Evolutionary conservation across 2,888 invertebrate genomes (phyloP), one percentile per base, ranked within the genome.

Genomic region (Teleogryllus oceanicus): DNA sequence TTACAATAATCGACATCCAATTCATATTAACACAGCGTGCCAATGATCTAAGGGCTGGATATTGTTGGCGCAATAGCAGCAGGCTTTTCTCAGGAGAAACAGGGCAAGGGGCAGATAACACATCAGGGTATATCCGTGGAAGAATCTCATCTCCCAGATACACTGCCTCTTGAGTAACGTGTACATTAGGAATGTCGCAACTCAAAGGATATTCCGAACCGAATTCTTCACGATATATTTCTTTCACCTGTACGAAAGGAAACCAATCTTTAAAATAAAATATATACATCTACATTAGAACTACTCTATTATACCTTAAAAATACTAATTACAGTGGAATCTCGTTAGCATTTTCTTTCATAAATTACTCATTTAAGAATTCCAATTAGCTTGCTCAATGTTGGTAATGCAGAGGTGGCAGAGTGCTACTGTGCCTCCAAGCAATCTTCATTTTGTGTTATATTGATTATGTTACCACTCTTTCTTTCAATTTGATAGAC

Each of bases 1-100:
- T 89, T 84, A 96, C 95, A 85, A 98, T 86, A 84, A 99, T 93
- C 0, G 96, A 89, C 87, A 99, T 92, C 95, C 98, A 99, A 85
- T 95, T 94, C 92, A 96, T 94, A 84, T 94, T 91, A 11, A 97
- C 91, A 86, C 97, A 96, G 84, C 95, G 94, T 21, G 94, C 92
- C 80, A 99, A 87, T 80, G 94, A 93, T 86, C 95, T 94, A 51
- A 99, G 86, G 2, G 62, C 87, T 11, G 91, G 88, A 79, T 93
- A 85, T 86, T 96, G 95, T 79, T 87, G 86, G 49, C 90, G 86
- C 62, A 91, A 84, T 80, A 91, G 85, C 81, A 91, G 86, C 37
- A 62, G 21, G 20, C 51, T 50, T 11, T 16, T 12, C n/a, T 49
- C 76, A 51, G 16, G 50, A 50, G 51, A 74, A 50, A 76, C 79